Evolutionary conservation across 2,888 invertebrate species (phyloP).

Genomic region (Imbricaverruca yamaguchii): DNA sequence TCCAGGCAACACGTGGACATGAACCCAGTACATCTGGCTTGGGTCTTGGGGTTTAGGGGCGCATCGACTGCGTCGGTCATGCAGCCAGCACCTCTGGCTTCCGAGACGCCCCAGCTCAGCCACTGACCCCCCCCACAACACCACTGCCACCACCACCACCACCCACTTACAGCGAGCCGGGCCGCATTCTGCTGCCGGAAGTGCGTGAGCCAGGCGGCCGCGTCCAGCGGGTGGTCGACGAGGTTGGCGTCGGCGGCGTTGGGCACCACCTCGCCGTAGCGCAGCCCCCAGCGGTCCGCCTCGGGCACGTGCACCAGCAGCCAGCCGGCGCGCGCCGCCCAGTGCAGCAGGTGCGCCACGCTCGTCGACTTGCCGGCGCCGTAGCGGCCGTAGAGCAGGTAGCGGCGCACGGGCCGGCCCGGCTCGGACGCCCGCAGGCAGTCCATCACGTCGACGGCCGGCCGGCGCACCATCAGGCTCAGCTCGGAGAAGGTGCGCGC

Average conservation of each 20-base stretch:
- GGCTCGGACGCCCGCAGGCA: conserved; percentile 66
- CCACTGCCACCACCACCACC: too few species aligned
- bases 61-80: too few species aligned
- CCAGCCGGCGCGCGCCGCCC: conserved; percentile 60
- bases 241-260: conserved; percentile 61
- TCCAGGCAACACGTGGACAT: too few species aligned
- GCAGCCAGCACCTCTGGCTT: too few species aligned
- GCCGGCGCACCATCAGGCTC: conserved; percentile 72
- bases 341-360: conserved; percentile 73
- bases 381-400: conserved; percentile 51
- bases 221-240: conserved; percentile 76
- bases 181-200: conserved; percentile 72
- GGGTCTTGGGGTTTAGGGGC: too few species aligned
- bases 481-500: conserved; percentile 64
- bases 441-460: conserved; percentile 73
- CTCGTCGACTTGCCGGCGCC: conserved; percentile 76
- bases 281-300: conserved; percentile 52
- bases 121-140: too few species aligned
- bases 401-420: conserved; percentile 35
- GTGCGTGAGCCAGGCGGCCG: conserved; percentile 74
- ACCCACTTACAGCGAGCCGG: conserved; percentile 44
- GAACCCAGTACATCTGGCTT: too few species aligned
- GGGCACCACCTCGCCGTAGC: conserved; percentile 54
- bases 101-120: too few species aligned
- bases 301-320: conserved; percentile 67